Conservation (phyloP, 2,797 vertebrate species). For the Danio choprae region DNA sequence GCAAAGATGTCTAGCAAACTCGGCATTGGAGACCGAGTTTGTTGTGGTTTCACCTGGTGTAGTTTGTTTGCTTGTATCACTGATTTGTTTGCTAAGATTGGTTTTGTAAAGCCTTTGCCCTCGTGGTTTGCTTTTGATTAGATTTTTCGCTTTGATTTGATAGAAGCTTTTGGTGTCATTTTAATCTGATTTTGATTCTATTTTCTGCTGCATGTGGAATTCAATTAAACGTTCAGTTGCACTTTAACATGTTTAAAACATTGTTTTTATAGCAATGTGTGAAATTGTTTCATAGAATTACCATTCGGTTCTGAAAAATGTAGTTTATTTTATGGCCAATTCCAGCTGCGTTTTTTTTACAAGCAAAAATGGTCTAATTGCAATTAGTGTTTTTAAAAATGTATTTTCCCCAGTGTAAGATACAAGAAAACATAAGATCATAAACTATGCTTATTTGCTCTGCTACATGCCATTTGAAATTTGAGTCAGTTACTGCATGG, state of each 20-base stretch:
- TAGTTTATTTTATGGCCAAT: too few relatives aligned
- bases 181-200: neutral
- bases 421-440: too few relatives aligned
- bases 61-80: slow-evolving; percentile 30
- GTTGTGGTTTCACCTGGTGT: slow-evolving; percentile 31
- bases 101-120: neutral
- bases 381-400: too few relatives aligned
- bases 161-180: neutral
- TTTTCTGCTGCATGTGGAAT: neutral
- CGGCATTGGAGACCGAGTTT: slow-evolving; percentile 25
- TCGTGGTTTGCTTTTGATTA: neutral
- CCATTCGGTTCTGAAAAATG: neutral
- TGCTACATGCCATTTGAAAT: too few relatives aligned
- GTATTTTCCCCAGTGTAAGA: too few relatives aligned
- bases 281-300: neutral
- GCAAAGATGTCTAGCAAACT: slow-evolving; percentile 54
- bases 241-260: neutral
- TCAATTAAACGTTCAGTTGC: neutral
- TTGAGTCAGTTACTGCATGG: too few relatives aligned
- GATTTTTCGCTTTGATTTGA: neutral
- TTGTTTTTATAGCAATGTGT: neutral
- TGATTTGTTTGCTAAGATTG: neutral
- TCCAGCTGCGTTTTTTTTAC: too few relatives aligned
- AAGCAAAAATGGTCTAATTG: too few relatives aligned
- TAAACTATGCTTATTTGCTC: too few relatives aligned